These are phyloP conservation scores for Xiphophorus birchmanni DNA, from an alignment of 2,797 vertebrate genomes.

Conservation along the genomic window DNA sequence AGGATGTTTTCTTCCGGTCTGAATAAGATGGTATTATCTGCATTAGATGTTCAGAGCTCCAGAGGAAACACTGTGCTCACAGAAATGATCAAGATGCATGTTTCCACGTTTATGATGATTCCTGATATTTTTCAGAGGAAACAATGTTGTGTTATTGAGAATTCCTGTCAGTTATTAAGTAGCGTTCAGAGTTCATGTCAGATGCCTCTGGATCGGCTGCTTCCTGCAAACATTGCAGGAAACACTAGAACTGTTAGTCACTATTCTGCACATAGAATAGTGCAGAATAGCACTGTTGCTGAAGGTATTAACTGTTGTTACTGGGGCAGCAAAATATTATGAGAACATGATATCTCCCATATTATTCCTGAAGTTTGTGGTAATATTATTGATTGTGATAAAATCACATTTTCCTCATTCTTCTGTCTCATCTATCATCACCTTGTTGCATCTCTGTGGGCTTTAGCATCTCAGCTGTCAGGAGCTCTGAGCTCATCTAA, in stretches of 20 bases:
- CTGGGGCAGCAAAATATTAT: neutral
- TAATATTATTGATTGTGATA: neutral
- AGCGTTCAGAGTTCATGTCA: neutral
- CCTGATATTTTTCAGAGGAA: neutral
- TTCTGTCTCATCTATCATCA: neutral
- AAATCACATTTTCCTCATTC: neutral
- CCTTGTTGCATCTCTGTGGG: neutral
- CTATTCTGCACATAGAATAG: neutral
- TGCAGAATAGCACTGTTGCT: neutral
- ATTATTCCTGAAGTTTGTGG: neutral
- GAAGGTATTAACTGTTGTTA: neutral
- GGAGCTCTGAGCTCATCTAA: neutral
- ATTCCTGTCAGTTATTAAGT: neutral
- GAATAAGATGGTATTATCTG: slow-evolving; percentile 33
- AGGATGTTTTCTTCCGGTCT: slow-evolving; percentile 51
- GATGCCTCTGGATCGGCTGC: neutral
- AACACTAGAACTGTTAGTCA: neutral
- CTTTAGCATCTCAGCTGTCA: neutral
- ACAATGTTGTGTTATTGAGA: neutral
- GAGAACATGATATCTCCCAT: neutral
- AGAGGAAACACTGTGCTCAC: slow-evolving; percentile 7
- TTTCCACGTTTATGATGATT: neutral
- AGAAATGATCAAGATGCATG: slow-evolving; percentile 1
- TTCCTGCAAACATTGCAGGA: neutral
- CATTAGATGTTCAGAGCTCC: slow-evolving; percentile 4